These are phyloP conservation scores for Physocephala rufipes DNA, from an alignment of 2,888 invertebrate genomes.

Conservation along the genomic window DNA sequence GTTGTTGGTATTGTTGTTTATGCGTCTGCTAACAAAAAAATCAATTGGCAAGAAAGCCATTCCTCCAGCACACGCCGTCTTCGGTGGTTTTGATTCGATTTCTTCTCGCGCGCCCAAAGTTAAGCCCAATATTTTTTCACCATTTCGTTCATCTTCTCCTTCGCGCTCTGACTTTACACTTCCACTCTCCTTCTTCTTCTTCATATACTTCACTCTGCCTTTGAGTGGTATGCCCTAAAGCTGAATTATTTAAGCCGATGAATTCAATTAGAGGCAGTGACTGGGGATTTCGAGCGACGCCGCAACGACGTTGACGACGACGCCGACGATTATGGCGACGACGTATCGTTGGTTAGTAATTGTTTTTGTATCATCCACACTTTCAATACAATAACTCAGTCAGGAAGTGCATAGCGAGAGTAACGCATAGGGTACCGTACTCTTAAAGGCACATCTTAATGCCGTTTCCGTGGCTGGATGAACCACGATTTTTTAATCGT, in stretches of 20 bases:
- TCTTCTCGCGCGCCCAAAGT: conserved; percentile 12
- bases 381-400: conserved; percentile 21
- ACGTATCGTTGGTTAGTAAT: not conserved
- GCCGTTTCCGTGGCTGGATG: conserved; percentile 9
- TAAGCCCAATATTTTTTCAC: conserved; percentile 13
- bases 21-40: conserved; percentile 33
- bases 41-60: conserved; percentile 34
- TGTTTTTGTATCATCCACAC: conserved; percentile 40
- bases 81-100: conserved; percentile 9
- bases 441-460: conserved; percentile 21
- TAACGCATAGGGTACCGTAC: conserved; percentile 23
- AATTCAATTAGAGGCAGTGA: conserved; percentile 65
- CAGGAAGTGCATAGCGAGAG: not conserved
- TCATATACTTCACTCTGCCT: not conserved
- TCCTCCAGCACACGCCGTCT: conserved; percentile 10
- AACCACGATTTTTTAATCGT: not conserved
- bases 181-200: not conserved
- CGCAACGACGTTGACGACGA: conserved; percentile 31
- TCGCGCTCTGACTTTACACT: not conserved
- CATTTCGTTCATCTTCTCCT: not conserved
- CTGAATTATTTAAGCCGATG: conserved; percentile 66
- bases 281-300: conserved; percentile 42
- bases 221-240: conserved; percentile 55
- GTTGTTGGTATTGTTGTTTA: conserved; percentile 30
- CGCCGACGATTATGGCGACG: not conserved